Conservation (phyloP, 1,140 invertebrate genomes). For the Uloborus diversus region DNA sequence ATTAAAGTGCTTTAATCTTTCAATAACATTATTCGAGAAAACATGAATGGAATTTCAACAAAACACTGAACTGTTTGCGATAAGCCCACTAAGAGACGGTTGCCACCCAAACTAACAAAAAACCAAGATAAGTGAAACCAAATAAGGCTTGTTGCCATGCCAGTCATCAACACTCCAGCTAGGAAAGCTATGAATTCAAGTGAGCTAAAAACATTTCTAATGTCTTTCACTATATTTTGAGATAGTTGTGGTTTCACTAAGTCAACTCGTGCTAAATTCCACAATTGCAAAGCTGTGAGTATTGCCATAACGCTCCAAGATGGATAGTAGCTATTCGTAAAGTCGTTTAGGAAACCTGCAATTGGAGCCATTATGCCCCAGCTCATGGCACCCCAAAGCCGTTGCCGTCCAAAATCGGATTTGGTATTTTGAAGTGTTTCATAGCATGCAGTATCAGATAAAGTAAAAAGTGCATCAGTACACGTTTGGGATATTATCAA, state of each 20-base stretch:
- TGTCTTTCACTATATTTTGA: constrained; percentile 62
- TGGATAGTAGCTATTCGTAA: background rate
- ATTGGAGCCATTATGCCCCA: constrained; percentile 47
- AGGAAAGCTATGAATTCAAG: constrained; percentile 75
- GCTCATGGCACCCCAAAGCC: constrained; percentile 71
- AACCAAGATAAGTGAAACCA: constrained; percentile 80
- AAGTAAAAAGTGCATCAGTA: constrained; percentile 50
- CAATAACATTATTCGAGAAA: constrained; percentile 24
- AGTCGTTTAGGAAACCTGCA: constrained; percentile 16
- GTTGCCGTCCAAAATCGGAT: constrained; percentile 77
- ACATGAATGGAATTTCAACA: constrained; percentile 65
- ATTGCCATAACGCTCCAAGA: background rate
- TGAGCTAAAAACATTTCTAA: constrained; percentile 73
- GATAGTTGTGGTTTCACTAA: constrained; percentile 24
- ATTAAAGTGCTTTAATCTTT: background rate
- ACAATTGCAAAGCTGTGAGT: background rate
- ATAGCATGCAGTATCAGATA: constrained; percentile 57
- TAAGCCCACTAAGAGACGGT: constrained; percentile 80
- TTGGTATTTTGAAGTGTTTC: constrained; percentile 22
- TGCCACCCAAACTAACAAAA: constrained; percentile 58
- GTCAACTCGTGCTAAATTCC: constrained; percentile 1
- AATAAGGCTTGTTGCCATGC: constrained; percentile 82
- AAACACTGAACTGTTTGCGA: constrained; percentile 82
- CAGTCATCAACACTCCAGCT: constrained; percentile 81
- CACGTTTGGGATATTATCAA: constrained; percentile 36